These are phyloP conservation scores for Nephrotoma guestfalica DNA, from an alignment of 2,888 invertebrate genomes.

Conservation along the genomic window DNA sequence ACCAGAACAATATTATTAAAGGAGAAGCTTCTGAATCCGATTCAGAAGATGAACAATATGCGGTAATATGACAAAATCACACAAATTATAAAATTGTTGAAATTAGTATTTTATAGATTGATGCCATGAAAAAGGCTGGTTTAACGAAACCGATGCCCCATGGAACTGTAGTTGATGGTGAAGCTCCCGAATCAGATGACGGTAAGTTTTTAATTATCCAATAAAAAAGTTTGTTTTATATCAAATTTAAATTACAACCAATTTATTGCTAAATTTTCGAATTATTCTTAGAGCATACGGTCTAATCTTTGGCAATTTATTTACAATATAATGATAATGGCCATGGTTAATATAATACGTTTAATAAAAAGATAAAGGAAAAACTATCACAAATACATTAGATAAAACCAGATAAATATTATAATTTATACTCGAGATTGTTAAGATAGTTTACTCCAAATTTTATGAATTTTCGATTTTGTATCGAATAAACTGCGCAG, in stretches of 20 bases:
- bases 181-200: constrained; percentile 17
- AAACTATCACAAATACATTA: neutral
- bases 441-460: constrained; percentile 24
- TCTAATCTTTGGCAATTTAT: neutral
- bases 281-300: neutral
- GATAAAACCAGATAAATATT: neutral
- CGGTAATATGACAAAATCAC: neutral
- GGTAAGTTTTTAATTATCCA: constrained; percentile 8
- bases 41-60: neutral
- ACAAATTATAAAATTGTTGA: neutral
- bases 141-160: neutral
- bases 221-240: neutral
- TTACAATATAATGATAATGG: neutral
- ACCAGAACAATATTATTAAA: neutral
- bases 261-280: neutral
- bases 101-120: neutral
- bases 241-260: neutral
- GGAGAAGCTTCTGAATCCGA: constrained; percentile 2
- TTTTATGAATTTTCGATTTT: constrained; percentile 27
- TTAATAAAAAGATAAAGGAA: neutral
- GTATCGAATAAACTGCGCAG: constrained; percentile 64
- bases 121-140: neutral
- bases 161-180: constrained; percentile 11
- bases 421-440: neutral
- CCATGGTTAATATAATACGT: neutral